phyloP scores from a whole-genome alignment of 2,113 vertebrate species.

The Nothobranchius furzeri region DNA sequence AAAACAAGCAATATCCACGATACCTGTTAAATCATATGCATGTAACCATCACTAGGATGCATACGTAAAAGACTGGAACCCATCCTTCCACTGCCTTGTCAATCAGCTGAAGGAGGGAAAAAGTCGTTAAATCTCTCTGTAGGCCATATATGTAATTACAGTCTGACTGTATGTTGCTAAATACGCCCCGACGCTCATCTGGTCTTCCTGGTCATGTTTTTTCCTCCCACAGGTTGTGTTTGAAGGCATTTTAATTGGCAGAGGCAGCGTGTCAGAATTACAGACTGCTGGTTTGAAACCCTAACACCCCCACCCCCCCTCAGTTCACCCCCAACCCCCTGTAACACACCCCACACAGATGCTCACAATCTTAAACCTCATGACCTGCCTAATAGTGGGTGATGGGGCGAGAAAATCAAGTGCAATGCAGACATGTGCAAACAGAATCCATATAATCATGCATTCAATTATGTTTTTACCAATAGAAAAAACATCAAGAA shows the following conservation, averaged over 20 bases:
- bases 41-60: background rate
- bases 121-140: constrained; percentile 83
- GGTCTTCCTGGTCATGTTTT: constrained; percentile 83
- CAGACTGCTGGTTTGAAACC: constrained; percentile 79
- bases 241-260: constrained; percentile 83
- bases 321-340: background rate
- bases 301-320: constrained; percentile 58
- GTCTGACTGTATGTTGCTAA: constrained; percentile 84
- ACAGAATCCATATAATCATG: too few relatives aligned
- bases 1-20: too few relatives aligned
- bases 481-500: too few relatives aligned
- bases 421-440: too few relatives aligned
- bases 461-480: too few relatives aligned
- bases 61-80: background rate
- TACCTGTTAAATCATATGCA: background rate
- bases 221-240: constrained; percentile 82
- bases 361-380: constrained; percentile 45
- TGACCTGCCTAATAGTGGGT: constrained; percentile 11
- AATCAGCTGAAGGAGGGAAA: constrained; percentile 77
- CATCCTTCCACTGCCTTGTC: constrained; percentile 72
- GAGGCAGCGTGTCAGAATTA: constrained; percentile 83
- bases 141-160: constrained; percentile 84
- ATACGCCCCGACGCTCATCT: constrained; percentile 78
- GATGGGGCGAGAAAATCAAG: background rate
- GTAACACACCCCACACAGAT: constrained; percentile 11